phyloP scores from a whole-genome alignment of 1,140 invertebrate genomes.

The Teleogryllus occipitalis region DNA sequence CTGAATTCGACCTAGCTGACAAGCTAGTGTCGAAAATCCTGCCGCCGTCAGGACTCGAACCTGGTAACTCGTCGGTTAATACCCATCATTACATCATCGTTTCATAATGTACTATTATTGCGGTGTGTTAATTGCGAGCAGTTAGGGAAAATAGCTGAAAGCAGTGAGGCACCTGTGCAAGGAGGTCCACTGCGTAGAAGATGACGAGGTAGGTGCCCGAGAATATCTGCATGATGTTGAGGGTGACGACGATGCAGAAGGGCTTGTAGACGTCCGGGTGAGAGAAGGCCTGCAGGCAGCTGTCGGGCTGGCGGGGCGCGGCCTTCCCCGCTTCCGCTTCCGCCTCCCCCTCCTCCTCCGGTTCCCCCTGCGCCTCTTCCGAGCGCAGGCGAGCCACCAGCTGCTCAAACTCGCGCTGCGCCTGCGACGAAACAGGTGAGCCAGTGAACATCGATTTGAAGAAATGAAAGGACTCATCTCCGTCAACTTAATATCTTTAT shows the following conservation, averaged over 20 bases:
- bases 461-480: too few relatives aligned
- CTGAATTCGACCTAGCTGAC: too few relatives aligned
- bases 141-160: too few relatives aligned
- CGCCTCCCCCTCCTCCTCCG: neutral
- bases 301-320: neutral
- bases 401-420: conserved; percentile 46
- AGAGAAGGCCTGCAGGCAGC: neutral
- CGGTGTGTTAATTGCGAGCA: too few relatives aligned
- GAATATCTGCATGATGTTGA: conserved; percentile 59
- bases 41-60: too few relatives aligned
- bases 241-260: conserved; percentile 57
- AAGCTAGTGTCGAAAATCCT: too few relatives aligned
- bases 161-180: conserved; percentile 34
- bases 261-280: conserved; percentile 46
- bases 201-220: conserved; percentile 64
- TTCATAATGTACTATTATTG: too few relatives aligned
- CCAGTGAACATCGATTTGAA: too few relatives aligned
- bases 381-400: conserved; percentile 35
- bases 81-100: too few relatives aligned
- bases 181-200: conserved; percentile 63
- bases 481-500: too few relatives aligned
- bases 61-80: too few relatives aligned
- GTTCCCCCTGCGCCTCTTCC: neutral
- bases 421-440: conserved; percentile 29
- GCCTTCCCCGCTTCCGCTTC: too few relatives aligned